A percentile compares a stretch with the other conserved stretches of the same genome.
phyloP scores from a whole-genome alignment of 2,888 invertebrate species.

The Galerucella calmariensis region DNA sequence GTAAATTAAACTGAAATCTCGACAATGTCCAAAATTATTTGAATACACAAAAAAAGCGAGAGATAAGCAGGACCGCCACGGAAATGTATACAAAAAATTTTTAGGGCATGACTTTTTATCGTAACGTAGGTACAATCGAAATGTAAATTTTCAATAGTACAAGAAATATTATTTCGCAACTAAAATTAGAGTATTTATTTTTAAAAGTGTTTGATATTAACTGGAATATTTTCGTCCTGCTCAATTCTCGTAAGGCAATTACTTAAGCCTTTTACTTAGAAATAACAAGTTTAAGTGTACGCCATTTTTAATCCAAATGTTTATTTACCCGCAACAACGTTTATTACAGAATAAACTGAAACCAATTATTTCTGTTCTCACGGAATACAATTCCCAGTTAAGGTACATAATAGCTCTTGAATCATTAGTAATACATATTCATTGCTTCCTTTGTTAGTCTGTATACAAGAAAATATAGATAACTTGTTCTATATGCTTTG shows the following conservation, averaged over 20 bases:
- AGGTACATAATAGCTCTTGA: not conserved
- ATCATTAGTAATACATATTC: not conserved
- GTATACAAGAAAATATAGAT: not conserved
- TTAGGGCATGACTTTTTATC: not conserved
- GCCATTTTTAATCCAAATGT: too few relatives aligned
- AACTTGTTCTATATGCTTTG: not conserved
- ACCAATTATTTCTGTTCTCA: not conserved
- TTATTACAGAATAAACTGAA: not conserved
- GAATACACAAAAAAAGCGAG: not conserved
- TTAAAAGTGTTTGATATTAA: not conserved
- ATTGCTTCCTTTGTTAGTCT: not conserved
- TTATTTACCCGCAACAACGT: too few relatives aligned
- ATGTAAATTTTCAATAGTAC: not conserved
- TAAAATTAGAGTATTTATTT: not conserved
- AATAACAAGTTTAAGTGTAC: too few relatives aligned
- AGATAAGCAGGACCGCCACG: not conserved
- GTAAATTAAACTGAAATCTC: not conserved
- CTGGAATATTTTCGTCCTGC: too few relatives aligned
- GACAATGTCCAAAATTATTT: not conserved
- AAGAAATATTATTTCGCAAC: not conserved
- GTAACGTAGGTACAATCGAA: not conserved
- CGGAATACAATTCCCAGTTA: not conserved
- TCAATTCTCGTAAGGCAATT: too few relatives aligned
- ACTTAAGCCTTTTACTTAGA: too few relatives aligned
- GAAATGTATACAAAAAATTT: not conserved